These are phyloP conservation scores for Sander vitreus DNA, from an alignment of 2,113 vertebrate species.

Conservation along the genomic window DNA sequence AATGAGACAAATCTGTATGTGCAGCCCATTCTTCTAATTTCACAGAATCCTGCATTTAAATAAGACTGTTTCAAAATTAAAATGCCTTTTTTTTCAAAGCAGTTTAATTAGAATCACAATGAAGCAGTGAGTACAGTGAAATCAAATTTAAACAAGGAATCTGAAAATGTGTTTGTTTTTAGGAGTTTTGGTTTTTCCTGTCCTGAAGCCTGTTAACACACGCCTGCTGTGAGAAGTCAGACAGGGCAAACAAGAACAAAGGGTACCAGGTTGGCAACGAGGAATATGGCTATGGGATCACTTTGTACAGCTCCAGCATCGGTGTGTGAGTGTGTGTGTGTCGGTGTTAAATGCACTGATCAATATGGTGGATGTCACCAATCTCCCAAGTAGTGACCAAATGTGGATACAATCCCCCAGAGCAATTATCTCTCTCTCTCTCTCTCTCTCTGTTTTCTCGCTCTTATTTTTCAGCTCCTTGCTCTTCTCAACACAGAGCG, in stretches of 20 bases:
- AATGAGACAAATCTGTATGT: background rate
- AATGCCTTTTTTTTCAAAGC: background rate
- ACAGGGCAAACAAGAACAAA: constrained; percentile 16
- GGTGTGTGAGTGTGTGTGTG: constrained; percentile 18
- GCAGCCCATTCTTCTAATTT: background rate
- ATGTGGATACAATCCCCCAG: constrained; percentile 64
- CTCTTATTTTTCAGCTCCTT: background rate
- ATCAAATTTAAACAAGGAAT: too few species aligned
- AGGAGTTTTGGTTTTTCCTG: too few species aligned
- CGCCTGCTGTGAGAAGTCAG: constrained; percentile 13
- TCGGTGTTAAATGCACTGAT: constrained; percentile 68
- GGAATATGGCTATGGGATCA: constrained; percentile 24
- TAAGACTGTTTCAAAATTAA: too few species aligned
- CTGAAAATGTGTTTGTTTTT: too few species aligned
- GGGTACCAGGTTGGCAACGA: constrained; percentile 3
- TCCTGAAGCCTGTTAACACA: constrained; percentile 6
- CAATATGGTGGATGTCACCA: constrained; percentile 75
- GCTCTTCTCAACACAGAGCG: background rate
- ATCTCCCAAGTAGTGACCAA: constrained; percentile 59
- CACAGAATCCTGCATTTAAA: background rate
- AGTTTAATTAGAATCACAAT: background rate
- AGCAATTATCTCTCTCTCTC: constrained; percentile 1
- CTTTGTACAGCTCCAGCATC: constrained; percentile 2
- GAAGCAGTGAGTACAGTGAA: background rate
- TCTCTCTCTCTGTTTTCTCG: too few species aligned